Evolutionary conservation across 2,797 vertebrate genomes (phyloP).

Genomic region (Sciaenops ocellatus): DNA sequence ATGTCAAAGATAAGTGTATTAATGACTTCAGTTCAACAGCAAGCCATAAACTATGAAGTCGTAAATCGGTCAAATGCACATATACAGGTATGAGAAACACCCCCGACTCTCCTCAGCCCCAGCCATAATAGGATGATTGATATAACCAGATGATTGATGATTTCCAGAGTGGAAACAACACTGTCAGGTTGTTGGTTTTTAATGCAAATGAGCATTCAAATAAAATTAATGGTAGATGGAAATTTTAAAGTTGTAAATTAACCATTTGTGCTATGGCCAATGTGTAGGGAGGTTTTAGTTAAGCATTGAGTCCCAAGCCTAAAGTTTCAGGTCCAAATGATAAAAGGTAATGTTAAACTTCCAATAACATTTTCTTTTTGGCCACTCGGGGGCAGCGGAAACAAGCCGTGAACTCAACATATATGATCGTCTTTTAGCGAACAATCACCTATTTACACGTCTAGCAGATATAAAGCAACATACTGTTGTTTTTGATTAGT

Average conservation of each 20-base stretch:
- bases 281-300: neutral
- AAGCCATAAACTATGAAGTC: conserved; percentile 29
- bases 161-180: conserved; percentile 14
- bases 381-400: neutral
- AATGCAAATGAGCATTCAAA: conserved; percentile 17
- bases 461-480: neutral
- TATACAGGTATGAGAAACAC: conserved; percentile 21
- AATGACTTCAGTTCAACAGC: conserved; percentile 41
- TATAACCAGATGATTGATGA: conserved; percentile 21
- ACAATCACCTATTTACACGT: neutral
- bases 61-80: conserved; percentile 29
- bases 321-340: neutral
- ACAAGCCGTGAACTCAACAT: neutral
- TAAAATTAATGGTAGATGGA: neutral
- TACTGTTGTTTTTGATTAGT: neutral
- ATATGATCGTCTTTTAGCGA: neutral
- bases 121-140: conserved; percentile 38
- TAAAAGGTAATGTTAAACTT: neutral
- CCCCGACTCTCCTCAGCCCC: neutral
- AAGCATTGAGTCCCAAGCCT: neutral
- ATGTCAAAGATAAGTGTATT: conserved; percentile 52
- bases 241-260: neutral
- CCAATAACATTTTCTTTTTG: no score
- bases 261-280: neutral
- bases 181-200: conserved; percentile 35